These are phyloP conservation scores for Ferrisia virgata DNA, from an alignment of 2,888 invertebrate genomes.

Conservation along the genomic window DNA sequence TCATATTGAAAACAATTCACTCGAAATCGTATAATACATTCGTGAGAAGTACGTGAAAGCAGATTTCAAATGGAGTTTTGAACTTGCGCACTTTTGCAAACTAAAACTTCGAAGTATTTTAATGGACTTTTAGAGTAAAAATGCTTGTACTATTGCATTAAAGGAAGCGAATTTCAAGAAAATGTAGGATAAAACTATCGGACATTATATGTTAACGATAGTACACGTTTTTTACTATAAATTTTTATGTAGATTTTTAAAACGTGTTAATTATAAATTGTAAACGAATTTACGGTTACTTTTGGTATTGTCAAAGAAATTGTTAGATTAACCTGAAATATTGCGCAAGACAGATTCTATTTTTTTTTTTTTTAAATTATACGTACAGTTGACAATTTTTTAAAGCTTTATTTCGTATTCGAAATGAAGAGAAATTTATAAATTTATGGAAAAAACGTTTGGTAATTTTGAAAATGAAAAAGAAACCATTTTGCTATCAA, in stretches of 20 bases:
- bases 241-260: neutral
- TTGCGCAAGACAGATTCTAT: no score
- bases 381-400: neutral
- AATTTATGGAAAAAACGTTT: neutral
- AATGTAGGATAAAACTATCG: neutral
- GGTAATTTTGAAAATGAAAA: neutral
- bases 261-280: neutral
- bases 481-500: neutral
- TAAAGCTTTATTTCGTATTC: neutral
- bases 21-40: neutral
- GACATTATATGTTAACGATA: neutral
- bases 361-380: neutral
- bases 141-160: conserved; percentile 32
- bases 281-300: neutral
- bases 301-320: no score
- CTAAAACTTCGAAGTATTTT: conserved; percentile 35
- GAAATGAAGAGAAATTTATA: neutral
- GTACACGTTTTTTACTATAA: neutral
- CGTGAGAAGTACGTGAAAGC: conserved; percentile 15
- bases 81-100: conserved; percentile 30
- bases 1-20: neutral
- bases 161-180: neutral
- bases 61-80: conserved; percentile 29
- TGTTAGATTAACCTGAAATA: no score
- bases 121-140: conserved; percentile 39